Conservation (phyloP, 64 coral and sea anemone genomes). For the Stichodactyla mertensii region DNA sequence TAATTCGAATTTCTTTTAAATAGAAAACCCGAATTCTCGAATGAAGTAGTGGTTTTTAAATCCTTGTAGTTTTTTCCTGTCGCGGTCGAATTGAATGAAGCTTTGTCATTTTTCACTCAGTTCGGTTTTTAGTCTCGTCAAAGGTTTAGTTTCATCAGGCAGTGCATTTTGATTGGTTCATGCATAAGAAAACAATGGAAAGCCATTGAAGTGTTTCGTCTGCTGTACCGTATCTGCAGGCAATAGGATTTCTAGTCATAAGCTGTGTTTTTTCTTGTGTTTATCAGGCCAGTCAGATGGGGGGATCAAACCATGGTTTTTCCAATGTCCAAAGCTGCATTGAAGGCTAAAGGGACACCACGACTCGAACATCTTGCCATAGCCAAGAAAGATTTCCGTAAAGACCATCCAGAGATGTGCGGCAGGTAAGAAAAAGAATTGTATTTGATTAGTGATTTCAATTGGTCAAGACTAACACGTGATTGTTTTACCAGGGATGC, state of each 20-base stretch:
- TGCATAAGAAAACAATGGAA: no score
- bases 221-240: not conserved
- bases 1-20: no score
- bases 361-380: constrained; percentile 48
- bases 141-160: no score
- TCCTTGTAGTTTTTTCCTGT: no score
- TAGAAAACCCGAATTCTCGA: no score
- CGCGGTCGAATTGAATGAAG: no score
- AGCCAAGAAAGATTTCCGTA: constrained; percentile 54
- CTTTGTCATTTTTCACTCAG: no score
- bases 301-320: constrained; percentile 58
- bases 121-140: no score
- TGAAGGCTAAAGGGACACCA: constrained; percentile 26
- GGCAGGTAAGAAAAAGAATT: not conserved
- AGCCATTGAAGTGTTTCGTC: not conserved
- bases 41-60: no score
- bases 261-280: not conserved
- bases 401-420: constrained; percentile 28
- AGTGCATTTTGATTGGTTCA: no score
- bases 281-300: constrained; percentile 48
- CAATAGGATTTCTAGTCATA: not conserved
- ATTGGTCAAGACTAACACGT: not conserved
- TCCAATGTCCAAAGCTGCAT: constrained; percentile 31
- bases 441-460: not conserved
- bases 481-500: constrained; percentile 37